phyloP scores from a whole-genome alignment of 2,888 invertebrate species.

The Diplazon laetatorius region DNA sequence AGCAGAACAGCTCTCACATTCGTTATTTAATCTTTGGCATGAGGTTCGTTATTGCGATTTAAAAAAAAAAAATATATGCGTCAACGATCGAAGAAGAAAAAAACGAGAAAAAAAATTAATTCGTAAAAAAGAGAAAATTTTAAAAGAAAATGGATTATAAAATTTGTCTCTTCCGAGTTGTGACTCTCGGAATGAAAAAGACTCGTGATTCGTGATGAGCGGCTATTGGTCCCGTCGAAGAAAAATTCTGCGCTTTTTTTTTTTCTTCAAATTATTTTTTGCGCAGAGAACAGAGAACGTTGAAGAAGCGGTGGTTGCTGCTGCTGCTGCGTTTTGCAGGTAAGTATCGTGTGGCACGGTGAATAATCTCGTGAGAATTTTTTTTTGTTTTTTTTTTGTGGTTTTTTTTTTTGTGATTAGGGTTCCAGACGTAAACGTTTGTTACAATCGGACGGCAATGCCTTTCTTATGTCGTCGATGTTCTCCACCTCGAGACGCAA shows the following conservation, averaged over 20 bases:
- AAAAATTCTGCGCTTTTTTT: constrained; percentile 46
- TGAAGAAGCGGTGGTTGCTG: constrained; percentile 24
- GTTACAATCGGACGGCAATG: constrained; percentile 92
- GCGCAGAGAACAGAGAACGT: constrained; percentile 39
- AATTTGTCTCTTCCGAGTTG: constrained; percentile 35
- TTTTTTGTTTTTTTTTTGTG: constrained; percentile 41
- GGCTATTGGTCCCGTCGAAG: constrained; percentile 28
- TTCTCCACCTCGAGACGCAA: constrained; percentile 91
- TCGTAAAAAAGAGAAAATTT: constrained; percentile 19
- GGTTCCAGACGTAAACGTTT: constrained; percentile 91
- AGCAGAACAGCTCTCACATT: constrained; percentile 46
- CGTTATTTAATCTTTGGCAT: constrained; percentile 80
- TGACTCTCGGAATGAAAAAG: constrained; percentile 22
- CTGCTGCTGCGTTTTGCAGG: constrained; percentile 19
- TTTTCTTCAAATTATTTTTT: no score
- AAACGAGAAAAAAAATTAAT: constrained; percentile 7
- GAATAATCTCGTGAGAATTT: constrained; percentile 6
- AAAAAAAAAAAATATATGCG: constrained; percentile 51
- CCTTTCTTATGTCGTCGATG: constrained; percentile 90
- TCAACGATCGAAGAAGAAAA: constrained; percentile 28
- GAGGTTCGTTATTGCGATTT: constrained; percentile 76
- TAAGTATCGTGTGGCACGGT: constrained; percentile 66
- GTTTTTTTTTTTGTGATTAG: constrained; percentile 70
- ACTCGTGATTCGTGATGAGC: constrained; percentile 18
- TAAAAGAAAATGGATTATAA: constrained; percentile 20